phyloP scores from a whole-genome alignment of 2,797 vertebrate genomes.

The Myoxocephalus aenaeus region DNA sequence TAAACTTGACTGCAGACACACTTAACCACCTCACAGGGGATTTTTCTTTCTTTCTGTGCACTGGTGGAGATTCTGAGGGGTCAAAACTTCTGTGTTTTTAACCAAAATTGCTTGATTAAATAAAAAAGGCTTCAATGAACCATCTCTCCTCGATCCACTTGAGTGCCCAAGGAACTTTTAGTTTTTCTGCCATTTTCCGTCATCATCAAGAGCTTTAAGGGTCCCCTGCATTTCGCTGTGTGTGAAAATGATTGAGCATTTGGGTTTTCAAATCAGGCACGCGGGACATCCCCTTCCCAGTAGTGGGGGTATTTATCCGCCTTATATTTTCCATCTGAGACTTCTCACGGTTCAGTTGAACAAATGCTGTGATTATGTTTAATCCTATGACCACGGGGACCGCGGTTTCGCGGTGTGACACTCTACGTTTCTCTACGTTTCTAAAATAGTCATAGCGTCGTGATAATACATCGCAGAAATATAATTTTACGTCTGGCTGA shows the following conservation, averaged over 20 bases:
- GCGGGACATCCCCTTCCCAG: neutral
- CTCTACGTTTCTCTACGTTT: too few species aligned
- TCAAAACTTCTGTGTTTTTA: neutral
- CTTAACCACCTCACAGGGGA: neutral
- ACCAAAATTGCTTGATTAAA: conserved; percentile 10
- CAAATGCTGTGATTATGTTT: neutral
- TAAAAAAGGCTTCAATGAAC: neutral
- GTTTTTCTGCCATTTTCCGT: neutral
- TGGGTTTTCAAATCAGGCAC: neutral
- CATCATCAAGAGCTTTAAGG: neutral
- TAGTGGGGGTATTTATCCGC: neutral
- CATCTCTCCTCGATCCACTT: neutral
- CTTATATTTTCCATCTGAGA: neutral
- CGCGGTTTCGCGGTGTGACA: too few species aligned
- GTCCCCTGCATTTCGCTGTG: neutral
- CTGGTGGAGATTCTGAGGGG: neutral
- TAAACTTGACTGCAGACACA: neutral
- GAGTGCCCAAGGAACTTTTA: neutral
- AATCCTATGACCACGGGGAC: too few species aligned
- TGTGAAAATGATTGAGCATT: neutral
- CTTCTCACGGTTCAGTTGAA: neutral
- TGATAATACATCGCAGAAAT: too few species aligned
- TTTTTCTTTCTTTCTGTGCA: neutral
- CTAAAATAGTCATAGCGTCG: too few species aligned
- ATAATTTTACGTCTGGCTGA: too few species aligned